Base-by-base conservation (phyloP, 1,140 invertebrate species). In the Wiebesia pumilae region DNA sequence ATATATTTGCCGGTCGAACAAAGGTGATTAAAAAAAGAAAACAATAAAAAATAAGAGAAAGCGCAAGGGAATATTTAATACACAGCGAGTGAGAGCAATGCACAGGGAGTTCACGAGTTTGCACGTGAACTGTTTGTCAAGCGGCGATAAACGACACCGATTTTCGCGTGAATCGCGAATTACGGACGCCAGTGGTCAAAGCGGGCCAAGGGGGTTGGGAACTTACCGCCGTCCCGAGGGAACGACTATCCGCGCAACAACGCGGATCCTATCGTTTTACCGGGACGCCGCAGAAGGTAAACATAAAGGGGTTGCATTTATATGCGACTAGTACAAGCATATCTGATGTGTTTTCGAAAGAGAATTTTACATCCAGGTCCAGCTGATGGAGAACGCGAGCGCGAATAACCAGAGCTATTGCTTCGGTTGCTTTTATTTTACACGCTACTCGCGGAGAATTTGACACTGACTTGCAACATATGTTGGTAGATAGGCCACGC, bases 91-190 rank as follows among this genome's bases (percentile, higher is more conserved):
- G 43, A n/a, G n/a, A n/a, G n/a, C n/a, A n/a, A n/a, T n/a, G n/a
- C n/a, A n/a, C n/a, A n/a, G 62, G 40, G 24, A 73, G 83, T 77
- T 77, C 47, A 30, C 78, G 67, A 62, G 78, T 75, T 80, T 65
- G 78, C 86, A 79, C 82, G 73, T 81, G 69, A 30, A 35, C 75
- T 79, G 79, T 80, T 84, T 73, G 82, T 81, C 77, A 75, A 73
- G 33, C 30, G 33, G 51, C 54, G 84, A 88, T 82, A 84, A 88
- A 88, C 81, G 80, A 43, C 79, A 83, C 83, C 83, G 81, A 81
- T 82, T 82, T 80, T 81, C 16, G 30, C 75, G 65, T 35, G 75
- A 69, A 16, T 24, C 83, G 75, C 75, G 54, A 67, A 67, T 79
- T 79, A 43, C 38, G 75, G 40, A 30, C 19, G 75, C 30, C 2